A percentile compares a stretch with the other conserved stretches of the same genome.
Conservation (phyloP, 2,113 vertebrate species). For the crab-eating macaque (Macaca fascicularis) region T2T-MFA8v1.1 NC_088395.1:51851501-51852000, state of each 20-base stretch:
- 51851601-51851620: not conserved
- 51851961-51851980: not conserved
- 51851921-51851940: not conserved
- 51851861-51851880: not conserved
- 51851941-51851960: not conserved
- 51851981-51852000: not conserved
- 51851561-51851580: not conserved
- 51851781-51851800: not conserved
- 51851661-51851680: not conserved
- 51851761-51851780: not conserved
- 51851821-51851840: not conserved
- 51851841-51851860: not conserved
- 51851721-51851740: not conserved
- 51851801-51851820: not conserved
- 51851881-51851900: not conserved
- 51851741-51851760: not conserved
- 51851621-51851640: not conserved
- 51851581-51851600: not conserved
- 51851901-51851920: not conserved
- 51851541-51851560: not conserved
- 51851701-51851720: not conserved
- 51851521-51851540: not conserved
- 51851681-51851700: not conserved
- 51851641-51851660: not conserved
- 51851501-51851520: not conserved